Base-by-base conservation (phyloP, 64 coral and sea anemone species). In the Montipora efflorescens region DNA sequence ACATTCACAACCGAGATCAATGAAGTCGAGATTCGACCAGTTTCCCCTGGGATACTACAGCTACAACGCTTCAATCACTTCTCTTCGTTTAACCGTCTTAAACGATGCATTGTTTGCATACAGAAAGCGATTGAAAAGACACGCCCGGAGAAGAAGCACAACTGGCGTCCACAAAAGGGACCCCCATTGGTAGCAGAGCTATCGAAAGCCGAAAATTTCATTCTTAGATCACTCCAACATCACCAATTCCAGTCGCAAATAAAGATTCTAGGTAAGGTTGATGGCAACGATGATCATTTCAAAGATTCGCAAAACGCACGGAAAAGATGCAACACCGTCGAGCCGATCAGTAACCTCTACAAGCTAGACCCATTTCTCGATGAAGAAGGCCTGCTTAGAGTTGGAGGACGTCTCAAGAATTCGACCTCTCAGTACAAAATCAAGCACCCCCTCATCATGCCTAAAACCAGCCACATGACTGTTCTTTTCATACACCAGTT, bases 91-190 rank as follows among this genome's bases (percentile, higher is more conserved):
- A 80, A 80, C 22, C 91, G 91, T n/a, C 91, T 96, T 47, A 87
- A 86, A 20, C 20, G 8, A 48, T 36, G 77, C 12, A 82, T 93
- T 19, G 81, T 93, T 2, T 50, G 14, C 3, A 82, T 93, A 46
- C 95, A 96, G 79, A 84, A 88, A 44, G 93, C 86, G 74, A 93
- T 94, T 46, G 91, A 93, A 82, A 81, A 61, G 14, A 22, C 43
- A 16, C 16, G 95, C 78, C 61, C 28, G 13, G 76, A 96, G 43
- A 96, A 96, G 51, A 62, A 87, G 14, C 20, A 87, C 47, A 96
- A 96, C 44, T 96, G 95, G 95, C 88, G 82, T 61, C 82, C 91
- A 45, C 44, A 93, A 16, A 10, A 55, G 10, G 88, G 91, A 44
- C 90, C 88, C 16, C 77, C 88, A 3, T 70, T 21, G 21, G 95